phyloP scores from a whole-genome alignment of 2,113 vertebrate genomes.

The Lonchura striata region DNA sequence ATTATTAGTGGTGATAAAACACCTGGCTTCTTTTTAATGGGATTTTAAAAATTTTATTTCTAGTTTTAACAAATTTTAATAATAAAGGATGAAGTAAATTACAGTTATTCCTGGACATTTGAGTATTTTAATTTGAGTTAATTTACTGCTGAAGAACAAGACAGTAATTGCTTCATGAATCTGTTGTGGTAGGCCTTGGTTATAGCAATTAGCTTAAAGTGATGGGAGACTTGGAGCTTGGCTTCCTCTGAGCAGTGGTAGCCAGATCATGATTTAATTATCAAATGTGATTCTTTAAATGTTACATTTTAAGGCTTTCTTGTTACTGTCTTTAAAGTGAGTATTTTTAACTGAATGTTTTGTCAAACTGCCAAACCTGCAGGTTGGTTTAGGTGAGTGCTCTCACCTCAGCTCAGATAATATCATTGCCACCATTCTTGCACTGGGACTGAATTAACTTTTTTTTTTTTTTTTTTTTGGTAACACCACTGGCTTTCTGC shows the following conservation, averaged over 20 bases:
- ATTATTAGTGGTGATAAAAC: background rate
- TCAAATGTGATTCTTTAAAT: background rate
- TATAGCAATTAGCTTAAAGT: background rate
- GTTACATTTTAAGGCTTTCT: background rate
- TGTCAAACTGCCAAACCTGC: background rate
- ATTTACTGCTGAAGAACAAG: background rate
- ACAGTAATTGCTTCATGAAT: background rate
- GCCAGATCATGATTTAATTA: background rate
- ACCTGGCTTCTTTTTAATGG: background rate
- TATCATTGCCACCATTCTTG: background rate
- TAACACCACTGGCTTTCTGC: conserved; percentile 14
- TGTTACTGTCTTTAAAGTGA: background rate
- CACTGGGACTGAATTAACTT: background rate
- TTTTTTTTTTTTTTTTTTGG: background rate
- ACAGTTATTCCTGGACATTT: background rate
- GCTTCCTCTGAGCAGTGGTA: background rate
- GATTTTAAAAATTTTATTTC: background rate
- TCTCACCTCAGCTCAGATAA: background rate
- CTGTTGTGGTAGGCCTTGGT: background rate
- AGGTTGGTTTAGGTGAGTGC: background rate
- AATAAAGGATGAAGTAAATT: background rate
- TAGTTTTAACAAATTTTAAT: background rate
- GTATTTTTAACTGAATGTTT: background rate
- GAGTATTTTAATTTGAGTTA: background rate
- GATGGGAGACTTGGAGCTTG: background rate